Evolutionary conservation across 2,888 invertebrate species (phyloP).

Genomic region (Yponomeuta cagnagella): DNA sequence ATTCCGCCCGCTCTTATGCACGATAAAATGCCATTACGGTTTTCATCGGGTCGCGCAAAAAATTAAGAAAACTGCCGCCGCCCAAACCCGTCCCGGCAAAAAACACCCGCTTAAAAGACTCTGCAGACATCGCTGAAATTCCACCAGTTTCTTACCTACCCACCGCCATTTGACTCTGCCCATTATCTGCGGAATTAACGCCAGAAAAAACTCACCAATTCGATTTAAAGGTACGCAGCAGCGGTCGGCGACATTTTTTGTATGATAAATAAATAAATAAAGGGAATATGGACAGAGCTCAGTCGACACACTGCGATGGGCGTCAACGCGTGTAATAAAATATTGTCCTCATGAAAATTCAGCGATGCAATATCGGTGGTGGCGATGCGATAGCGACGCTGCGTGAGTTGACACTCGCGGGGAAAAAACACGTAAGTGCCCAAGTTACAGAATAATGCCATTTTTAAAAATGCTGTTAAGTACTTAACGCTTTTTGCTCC

Average conservation of each 20-base stretch:
- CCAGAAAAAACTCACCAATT: conserved; percentile 60
- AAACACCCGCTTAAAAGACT: conserved; percentile 67
- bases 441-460: conserved; percentile 3
- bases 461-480: background rate
- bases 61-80: conserved; percentile 61
- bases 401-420: background rate
- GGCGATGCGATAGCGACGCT: background rate
- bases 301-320: conserved; percentile 30
- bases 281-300: conserved; percentile 51
- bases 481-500: conserved; percentile 12
- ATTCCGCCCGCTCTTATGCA: conserved; percentile 71
- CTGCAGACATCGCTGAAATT: conserved; percentile 71
- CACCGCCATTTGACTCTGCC: conserved; percentile 69
- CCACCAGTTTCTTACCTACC: conserved; percentile 63
- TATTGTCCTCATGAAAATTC: conserved; percentile 69
- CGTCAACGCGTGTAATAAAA: conserved; percentile 52
- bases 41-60: conserved; percentile 69
- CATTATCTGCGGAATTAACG: conserved; percentile 73
- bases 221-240: conserved; percentile 57
- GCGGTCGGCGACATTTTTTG: conserved; percentile 57
- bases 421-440: background rate
- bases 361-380: conserved; percentile 43
- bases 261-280: conserved; percentile 41
- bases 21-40: conserved; percentile 76
- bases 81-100: conserved; percentile 56